Conservation (phyloP, 2,888 invertebrate genomes). For the Asteroscopus sphinx region DNA sequence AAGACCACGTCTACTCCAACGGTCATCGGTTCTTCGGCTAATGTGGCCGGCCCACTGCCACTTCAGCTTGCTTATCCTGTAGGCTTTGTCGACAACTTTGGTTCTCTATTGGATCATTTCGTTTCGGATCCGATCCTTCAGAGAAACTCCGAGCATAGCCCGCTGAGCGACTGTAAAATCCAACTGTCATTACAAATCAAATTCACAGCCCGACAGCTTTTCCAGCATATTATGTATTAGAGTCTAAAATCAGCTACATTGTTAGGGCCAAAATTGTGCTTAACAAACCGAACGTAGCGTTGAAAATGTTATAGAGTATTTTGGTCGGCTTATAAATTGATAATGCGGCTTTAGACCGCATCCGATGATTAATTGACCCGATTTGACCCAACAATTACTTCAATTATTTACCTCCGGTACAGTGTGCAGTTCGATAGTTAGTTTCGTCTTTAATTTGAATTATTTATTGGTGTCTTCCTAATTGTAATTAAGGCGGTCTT, state of each 20-base stretch:
- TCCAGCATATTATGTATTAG: slow-evolving; percentile 41
- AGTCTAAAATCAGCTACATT: slow-evolving; percentile 46
- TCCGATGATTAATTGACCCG: slow-evolving; percentile 88
- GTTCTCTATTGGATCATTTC: too few relatives aligned
- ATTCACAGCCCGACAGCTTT: slow-evolving; percentile 28
- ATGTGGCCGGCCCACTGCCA: too few relatives aligned
- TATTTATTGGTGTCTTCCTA: slow-evolving; percentile 56
- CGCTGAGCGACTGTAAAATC: too few relatives aligned
- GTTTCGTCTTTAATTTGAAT: slow-evolving; percentile 66
- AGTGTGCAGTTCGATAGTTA: slow-evolving; percentile 64
- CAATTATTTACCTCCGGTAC: slow-evolving; percentile 87
- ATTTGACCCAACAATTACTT: slow-evolving; percentile 86
- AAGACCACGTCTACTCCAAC: too few relatives aligned
- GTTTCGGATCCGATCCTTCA: too few relatives aligned
- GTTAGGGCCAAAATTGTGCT: slow-evolving; percentile 40
- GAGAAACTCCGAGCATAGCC: too few relatives aligned
- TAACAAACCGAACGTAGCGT: slow-evolving; percentile 39
- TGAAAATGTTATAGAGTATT: slow-evolving; percentile 68
- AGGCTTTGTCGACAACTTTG: too few relatives aligned
- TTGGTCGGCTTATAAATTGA: slow-evolving; percentile 78
- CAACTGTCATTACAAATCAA: slow-evolving; percentile 12
- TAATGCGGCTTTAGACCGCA: slow-evolving; percentile 77
- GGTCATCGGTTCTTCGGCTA: too few relatives aligned
- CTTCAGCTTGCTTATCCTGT: too few relatives aligned
- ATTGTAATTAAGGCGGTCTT: slow-evolving; percentile 26